These are phyloP conservation scores for Apis cerana DNA, from an alignment of 1,140 invertebrate species.

Conservation along the genomic window DNA sequence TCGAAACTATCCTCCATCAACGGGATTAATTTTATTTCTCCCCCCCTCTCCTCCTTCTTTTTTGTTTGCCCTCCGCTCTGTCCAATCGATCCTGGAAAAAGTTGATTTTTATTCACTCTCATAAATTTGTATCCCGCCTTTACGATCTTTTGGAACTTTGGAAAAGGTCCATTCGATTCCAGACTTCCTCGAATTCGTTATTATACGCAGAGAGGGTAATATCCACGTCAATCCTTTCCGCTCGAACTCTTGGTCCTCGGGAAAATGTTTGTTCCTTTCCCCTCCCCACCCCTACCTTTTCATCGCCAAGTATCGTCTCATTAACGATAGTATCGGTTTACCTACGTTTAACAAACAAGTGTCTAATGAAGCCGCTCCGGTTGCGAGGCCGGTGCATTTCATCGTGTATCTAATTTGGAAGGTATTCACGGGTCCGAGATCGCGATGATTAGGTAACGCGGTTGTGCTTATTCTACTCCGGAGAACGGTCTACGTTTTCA, in stretches of 20 bases:
- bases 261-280: not conserved
- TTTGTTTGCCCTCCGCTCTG: not conserved
- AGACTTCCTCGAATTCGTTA: not conserved
- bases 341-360: conserved; percentile 37
- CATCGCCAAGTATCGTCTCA: conserved; percentile 23
- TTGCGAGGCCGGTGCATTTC: conserved; percentile 4
- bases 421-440: conserved; percentile 20
- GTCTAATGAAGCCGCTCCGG: conserved; percentile 29
- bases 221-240: not conserved
- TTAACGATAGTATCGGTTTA: conserved; percentile 36
- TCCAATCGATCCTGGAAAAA: not conserved
- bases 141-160: too few species aligned
- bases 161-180: not conserved
- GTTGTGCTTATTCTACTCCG: not conserved
- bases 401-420: conserved; percentile 38
- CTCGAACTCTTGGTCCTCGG: not conserved
- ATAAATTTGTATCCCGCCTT: conserved; percentile 17
- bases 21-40: conserved; percentile 23
- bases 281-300: not conserved
- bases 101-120: conserved; percentile 18
- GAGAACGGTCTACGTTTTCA: not conserved
- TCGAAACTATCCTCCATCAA: not conserved
- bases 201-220: too few species aligned
- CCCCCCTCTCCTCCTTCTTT: not conserved
- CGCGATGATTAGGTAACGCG: conserved; percentile 30